phyloP scores from a whole-genome alignment of 53 echinoderm and acorn worm species.

The Echinarachnius parma region DNA sequence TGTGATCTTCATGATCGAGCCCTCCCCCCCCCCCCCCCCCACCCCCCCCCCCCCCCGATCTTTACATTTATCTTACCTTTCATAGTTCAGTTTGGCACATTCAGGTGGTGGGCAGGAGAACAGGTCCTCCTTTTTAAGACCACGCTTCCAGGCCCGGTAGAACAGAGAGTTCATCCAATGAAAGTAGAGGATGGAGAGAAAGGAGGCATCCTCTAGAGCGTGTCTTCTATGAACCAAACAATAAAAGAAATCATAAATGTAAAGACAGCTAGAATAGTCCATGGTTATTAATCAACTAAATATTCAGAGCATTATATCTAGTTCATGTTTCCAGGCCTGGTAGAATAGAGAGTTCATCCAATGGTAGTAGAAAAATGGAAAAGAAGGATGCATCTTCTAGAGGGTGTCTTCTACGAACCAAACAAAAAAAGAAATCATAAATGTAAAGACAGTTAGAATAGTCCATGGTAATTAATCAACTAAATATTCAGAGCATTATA shows the following conservation, averaged over 20 bases:
- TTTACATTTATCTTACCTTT: constrained; percentile 44
- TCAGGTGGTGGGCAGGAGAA: constrained; percentile 51
- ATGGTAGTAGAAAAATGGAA: constrained; percentile 32
- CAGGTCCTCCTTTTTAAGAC: constrained; percentile 48
- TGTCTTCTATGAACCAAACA: constrained; percentile 8
- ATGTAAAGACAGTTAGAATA: too few species aligned
- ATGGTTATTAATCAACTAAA: too few species aligned
- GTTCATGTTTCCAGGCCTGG: constrained; percentile 56
- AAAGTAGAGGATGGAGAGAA: constrained; percentile 37
- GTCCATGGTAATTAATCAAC: too few species aligned
- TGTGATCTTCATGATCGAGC: too few species aligned
- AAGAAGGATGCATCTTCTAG: constrained; percentile 43
- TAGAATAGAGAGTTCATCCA: constrained; percentile 56
- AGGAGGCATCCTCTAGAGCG: constrained; percentile 41
- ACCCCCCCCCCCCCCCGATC: neutral
- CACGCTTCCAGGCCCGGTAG: constrained; percentile 57
- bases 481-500: too few species aligned
- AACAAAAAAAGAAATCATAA: too few species aligned
- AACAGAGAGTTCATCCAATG: constrained; percentile 55
- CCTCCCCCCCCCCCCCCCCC: too few species aligned
- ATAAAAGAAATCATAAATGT: too few species aligned
- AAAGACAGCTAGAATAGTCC: too few species aligned
- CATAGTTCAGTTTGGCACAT: constrained; percentile 37
- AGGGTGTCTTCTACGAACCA: constrained; percentile 16
- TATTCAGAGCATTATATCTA: too few species aligned